Evolutionary conservation across 2,888 invertebrate genomes (phyloP).

Genomic region (Drosophila rellima): DNA sequence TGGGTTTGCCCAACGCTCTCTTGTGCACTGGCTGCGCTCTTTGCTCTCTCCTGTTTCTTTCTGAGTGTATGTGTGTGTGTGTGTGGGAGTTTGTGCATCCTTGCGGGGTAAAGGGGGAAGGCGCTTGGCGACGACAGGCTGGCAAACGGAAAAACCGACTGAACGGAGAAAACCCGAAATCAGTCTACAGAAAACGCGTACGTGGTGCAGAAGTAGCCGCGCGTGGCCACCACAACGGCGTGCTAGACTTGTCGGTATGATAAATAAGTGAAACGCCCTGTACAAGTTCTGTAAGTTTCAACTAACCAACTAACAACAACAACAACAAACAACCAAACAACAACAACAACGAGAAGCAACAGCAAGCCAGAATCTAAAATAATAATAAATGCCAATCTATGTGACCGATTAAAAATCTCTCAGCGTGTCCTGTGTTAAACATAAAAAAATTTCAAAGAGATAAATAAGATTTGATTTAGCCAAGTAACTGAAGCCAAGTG

Average conservation of each 20-base stretch:
- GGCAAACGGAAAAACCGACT: slow-evolving; percentile 66
- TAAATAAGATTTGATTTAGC: slow-evolving; percentile 57
- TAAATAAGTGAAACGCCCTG: slow-evolving; percentile 86
- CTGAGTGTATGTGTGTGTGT: slow-evolving; percentile 1
- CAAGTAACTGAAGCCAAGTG: slow-evolving; percentile 60
- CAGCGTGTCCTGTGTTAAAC: slow-evolving; percentile 51
- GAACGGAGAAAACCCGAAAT: slow-evolving; percentile 80
- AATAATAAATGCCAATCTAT: slow-evolving; percentile 64
- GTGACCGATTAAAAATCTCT: slow-evolving; percentile 28
- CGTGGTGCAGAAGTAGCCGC: slow-evolving; percentile 86
- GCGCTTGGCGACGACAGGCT: slow-evolving; percentile 54
- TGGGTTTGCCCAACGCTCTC: slow-evolving; percentile 43
- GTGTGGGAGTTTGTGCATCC: slow-evolving; percentile 68
- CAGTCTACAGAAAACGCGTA: slow-evolving; percentile 86
- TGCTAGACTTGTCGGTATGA: slow-evolving; percentile 86
- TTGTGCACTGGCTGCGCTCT: slow-evolving; percentile 49
- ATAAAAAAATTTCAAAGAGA: background rate
- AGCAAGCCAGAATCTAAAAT: slow-evolving; percentile 48
- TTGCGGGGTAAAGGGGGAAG: slow-evolving; percentile 42
- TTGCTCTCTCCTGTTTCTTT: slow-evolving; percentile 17
- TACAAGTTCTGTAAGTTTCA: slow-evolving; percentile 86
- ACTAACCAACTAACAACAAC: slow-evolving; percentile 26
- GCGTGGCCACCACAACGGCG: slow-evolving; percentile 86
- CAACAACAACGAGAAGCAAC: slow-evolving; percentile 39
- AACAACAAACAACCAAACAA: slow-evolving; percentile 16